phyloP scores from a whole-genome alignment of 2,888 invertebrate species.

The Uropetala carovei region DNA sequence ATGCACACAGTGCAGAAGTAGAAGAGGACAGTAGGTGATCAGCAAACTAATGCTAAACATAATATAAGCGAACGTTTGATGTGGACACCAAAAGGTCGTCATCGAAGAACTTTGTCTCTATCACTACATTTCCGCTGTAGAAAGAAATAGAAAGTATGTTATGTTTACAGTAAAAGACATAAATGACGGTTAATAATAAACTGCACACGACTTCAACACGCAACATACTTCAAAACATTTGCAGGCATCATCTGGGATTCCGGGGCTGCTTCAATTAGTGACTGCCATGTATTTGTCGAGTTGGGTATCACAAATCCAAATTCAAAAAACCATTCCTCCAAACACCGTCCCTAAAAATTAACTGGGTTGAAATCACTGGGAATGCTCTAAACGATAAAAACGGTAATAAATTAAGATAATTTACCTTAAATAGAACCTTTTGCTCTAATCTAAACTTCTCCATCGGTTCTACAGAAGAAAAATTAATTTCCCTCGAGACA shows the following conservation, averaged over 20 bases:
- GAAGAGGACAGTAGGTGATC: conserved; percentile 36
- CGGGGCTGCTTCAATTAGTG: conserved; percentile 98
- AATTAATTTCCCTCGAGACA: conserved; percentile 93
- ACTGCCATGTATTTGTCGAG: conserved; percentile 99
- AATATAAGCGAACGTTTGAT: conserved; percentile 95
- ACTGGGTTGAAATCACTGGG: no score
- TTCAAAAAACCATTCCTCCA: conserved; percentile 99
- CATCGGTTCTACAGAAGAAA: conserved; percentile 93
- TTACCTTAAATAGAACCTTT: conserved; percentile 79
- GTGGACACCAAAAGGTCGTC: conserved; percentile 95
- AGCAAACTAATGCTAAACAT: conserved; percentile 80
- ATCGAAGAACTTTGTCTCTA: conserved; percentile 98
- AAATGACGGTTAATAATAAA: conserved; percentile 8
- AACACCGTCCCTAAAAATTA: conserved; percentile 85
- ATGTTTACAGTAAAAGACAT: conserved; percentile 63
- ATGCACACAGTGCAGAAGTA: conserved; percentile 62
- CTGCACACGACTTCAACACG: background rate
- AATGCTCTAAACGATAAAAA: background rate
- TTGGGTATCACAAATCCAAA: conserved; percentile 99
- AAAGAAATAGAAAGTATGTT: conserved; percentile 68
- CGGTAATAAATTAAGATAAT: background rate
- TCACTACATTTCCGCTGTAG: conserved; percentile 95
- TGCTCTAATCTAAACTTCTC: conserved; percentile 97
- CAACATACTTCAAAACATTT: conserved; percentile 91
- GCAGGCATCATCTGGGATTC: conserved; percentile 99